These are phyloP conservation scores for Poeciliopsis paucimaculata DNA, from an alignment of 2,797 vertebrate genomes.

Conservation along the genomic window DNA sequence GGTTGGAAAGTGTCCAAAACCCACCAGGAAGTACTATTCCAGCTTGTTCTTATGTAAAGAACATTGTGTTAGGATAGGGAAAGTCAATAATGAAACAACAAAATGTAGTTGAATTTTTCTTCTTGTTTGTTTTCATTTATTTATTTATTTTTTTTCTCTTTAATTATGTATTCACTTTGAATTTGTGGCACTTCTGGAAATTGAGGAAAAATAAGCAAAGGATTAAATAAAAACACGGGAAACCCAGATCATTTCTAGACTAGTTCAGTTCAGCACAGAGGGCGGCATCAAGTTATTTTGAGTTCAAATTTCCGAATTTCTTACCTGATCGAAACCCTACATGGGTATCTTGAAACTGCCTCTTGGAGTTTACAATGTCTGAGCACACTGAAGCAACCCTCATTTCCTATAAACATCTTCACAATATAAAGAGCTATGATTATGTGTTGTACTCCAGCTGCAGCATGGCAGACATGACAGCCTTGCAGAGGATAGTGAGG, in stretches of 20 bases:
- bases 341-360: background rate
- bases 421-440: background rate
- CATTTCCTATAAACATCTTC: background rate
- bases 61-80: background rate
- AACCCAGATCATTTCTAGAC: background rate
- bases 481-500: background rate
- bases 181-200: background rate
- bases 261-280: background rate
- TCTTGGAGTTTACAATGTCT: background rate
- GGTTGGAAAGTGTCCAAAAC: background rate
- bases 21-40: background rate
- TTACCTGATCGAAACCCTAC: background rate
- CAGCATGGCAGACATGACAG: background rate
- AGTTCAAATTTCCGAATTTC: background rate
- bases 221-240: background rate
- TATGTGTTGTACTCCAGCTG: background rate
- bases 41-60: background rate
- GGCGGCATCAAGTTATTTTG: background rate
- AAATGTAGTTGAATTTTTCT: no score
- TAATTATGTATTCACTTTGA: background rate
- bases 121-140: background rate
- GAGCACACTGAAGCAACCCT: background rate
- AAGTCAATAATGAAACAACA: background rate
- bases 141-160: background rate
- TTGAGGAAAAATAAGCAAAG: background rate